Percentiles rank a stretch among this genome's conserved stretches.
Conservation (phyloP, 2,797 vertebrate species). For the Paramormyrops hopkinsi region DNA sequence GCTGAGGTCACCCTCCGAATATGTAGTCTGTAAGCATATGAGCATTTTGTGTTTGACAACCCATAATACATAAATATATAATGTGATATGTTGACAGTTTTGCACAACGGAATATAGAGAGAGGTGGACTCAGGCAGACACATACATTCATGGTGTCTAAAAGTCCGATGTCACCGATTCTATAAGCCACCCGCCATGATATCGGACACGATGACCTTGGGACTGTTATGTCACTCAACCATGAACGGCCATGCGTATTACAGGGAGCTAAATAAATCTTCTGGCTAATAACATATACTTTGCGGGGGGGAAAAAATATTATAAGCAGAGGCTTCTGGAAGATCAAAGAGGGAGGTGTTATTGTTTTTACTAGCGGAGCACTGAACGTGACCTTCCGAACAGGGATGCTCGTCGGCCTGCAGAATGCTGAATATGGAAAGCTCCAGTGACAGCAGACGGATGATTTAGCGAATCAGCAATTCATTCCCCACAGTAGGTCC, state of each 20-base stretch:
- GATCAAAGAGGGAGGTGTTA: not conserved
- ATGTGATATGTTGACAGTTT: not conserved
- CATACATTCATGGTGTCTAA: not conserved
- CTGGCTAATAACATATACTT: not conserved
- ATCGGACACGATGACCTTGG: not conserved
- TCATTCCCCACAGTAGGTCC: constrained; percentile 31
- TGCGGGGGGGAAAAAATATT: not conserved
- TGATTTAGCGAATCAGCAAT: constrained; percentile 26
- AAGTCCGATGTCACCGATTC: not conserved
- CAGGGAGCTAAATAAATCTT: not conserved
- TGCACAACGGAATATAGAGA: not conserved
- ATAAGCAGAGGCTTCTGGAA: not conserved
- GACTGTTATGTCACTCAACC: not conserved
- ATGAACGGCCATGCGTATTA: not conserved
- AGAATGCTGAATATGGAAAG: constrained; percentile 11
- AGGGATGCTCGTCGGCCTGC: not conserved
- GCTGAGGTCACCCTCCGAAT: not conserved
- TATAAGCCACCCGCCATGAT: not conserved
- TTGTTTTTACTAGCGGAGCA: not conserved
- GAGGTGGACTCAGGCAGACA: not conserved
- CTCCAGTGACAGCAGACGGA: not conserved
- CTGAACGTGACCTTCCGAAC: not conserved
- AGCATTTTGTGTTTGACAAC: not conserved
- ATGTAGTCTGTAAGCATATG: not conserved
- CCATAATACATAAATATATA: constrained; percentile 3